These are phyloP conservation scores for Dipodomys spectabilis DNA, from an alignment of 2,113 vertebrate genomes.

Conservation along the genomic window DNA sequence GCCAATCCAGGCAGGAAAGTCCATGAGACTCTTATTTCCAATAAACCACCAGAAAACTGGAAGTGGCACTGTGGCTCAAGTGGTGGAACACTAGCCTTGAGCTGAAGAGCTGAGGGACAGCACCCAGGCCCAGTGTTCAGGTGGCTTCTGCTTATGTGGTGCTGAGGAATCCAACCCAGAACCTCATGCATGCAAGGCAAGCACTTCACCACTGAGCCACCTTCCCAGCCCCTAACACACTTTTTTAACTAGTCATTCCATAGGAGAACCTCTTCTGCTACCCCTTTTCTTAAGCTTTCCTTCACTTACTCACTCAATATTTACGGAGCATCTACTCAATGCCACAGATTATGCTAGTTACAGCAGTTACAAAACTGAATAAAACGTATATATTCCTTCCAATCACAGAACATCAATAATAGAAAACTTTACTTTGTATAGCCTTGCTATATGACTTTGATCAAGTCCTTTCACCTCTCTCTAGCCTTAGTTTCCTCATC, in stretches of 20 bases:
- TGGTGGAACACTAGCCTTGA: no score
- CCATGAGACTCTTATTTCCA: no score
- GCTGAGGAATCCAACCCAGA: no score
- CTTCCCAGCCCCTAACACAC: not conserved
- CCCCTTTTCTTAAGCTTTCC: not conserved
- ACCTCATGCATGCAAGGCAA: no score
- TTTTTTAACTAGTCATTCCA: slow-evolving; percentile 9
- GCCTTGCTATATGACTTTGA: not conserved
- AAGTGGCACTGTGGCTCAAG: no score
- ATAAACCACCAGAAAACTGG: no score
- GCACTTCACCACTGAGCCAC: no score
- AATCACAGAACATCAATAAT: not conserved
- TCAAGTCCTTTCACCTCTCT: not conserved
- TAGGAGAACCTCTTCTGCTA: not conserved
- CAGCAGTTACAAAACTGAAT: not conserved
- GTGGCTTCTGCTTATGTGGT: no score
- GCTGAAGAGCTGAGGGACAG: no score
- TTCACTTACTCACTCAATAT: not conserved
- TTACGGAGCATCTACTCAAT: not conserved
- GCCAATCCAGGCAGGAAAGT: no score
- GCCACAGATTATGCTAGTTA: not conserved
- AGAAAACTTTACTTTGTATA: not conserved
- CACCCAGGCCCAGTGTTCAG: no score
- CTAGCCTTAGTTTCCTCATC: not conserved
- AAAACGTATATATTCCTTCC: not conserved